Conservation (phyloP, 2,113 vertebrate species). For the Pitta sordida region DNA sequence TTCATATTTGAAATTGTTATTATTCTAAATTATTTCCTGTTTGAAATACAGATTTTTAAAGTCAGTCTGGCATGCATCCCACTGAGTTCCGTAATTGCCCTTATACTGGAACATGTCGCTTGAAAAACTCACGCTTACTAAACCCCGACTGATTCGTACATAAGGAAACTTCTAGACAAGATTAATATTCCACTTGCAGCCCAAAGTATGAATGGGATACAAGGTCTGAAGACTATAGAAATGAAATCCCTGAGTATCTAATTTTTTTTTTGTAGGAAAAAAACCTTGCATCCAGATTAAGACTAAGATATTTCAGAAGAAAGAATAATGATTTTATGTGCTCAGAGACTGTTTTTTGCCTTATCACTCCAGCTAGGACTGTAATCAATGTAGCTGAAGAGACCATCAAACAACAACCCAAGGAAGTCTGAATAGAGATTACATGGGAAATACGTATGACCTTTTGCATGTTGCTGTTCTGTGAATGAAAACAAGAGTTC, state of each 20-base stretch:
- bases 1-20: slow-evolving; percentile 23
- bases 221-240: not conserved
- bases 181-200: not conserved
- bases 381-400: not conserved
- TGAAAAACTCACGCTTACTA: not conserved
- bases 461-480: not conserved
- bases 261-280: not conserved
- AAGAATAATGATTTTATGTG: not conserved
- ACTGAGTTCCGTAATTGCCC: not conserved
- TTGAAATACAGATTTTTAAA: slow-evolving; percentile 32
- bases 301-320: not conserved
- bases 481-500: not conserved
- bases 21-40: slow-evolving; percentile 16
- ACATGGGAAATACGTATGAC: not conserved
- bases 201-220: not conserved
- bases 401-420: not conserved
- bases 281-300: not conserved
- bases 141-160: not conserved
- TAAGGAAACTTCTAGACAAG: not conserved
- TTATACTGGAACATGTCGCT: not conserved
- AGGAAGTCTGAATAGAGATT: not conserved
- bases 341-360: not conserved
- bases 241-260: not conserved
- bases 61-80: not conserved
- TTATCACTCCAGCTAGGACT: not conserved